Percentiles rank a stretch among this genome's conserved stretches.
Evolutionary conservation across 1,140 invertebrate species (phyloP).

Genomic region (Ips nitidus): DNA sequence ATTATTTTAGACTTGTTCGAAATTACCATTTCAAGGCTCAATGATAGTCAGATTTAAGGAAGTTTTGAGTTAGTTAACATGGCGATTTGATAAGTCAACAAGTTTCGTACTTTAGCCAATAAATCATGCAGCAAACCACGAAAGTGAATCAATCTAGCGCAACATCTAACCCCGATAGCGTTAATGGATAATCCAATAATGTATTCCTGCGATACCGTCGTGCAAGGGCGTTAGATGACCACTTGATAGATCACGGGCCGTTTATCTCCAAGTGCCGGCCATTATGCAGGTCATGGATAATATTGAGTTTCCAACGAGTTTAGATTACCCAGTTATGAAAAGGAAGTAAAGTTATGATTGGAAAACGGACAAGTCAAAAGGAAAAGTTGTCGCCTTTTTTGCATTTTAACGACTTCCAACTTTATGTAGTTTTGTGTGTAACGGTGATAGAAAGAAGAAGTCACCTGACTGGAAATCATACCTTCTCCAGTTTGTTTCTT

Average conservation of each 20-base stretch:
- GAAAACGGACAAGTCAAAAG: background rate
- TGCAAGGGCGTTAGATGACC: background rate
- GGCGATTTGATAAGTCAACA: too few relatives aligned
- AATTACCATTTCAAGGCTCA: too few relatives aligned
- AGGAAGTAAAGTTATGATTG: slow-evolving; percentile 10
- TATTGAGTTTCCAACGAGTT: slow-evolving; percentile 7
- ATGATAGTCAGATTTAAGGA: too few relatives aligned
- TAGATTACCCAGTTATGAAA: background rate
- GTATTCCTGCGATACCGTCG: background rate
- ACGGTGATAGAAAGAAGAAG: too few relatives aligned
- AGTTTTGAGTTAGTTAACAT: too few relatives aligned
- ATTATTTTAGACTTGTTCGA: too few relatives aligned
- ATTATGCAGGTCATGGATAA: slow-evolving; percentile 15
- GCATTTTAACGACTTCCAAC: slow-evolving; percentile 9
- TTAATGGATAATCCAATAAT: slow-evolving; percentile 1
- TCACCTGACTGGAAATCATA: too few relatives aligned
- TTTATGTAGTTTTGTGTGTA: background rate
- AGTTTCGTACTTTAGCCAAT: too few relatives aligned
- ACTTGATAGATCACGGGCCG: background rate
- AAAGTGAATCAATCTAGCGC: background rate
- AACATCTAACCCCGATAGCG: background rate
- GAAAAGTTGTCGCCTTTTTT: slow-evolving; percentile 8
- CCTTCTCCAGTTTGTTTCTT: too few relatives aligned
- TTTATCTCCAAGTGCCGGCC: background rate
- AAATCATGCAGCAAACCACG: background rate